Conservation (phyloP, 2,888 invertebrate genomes). For the Pandemis heparana region DNA sequence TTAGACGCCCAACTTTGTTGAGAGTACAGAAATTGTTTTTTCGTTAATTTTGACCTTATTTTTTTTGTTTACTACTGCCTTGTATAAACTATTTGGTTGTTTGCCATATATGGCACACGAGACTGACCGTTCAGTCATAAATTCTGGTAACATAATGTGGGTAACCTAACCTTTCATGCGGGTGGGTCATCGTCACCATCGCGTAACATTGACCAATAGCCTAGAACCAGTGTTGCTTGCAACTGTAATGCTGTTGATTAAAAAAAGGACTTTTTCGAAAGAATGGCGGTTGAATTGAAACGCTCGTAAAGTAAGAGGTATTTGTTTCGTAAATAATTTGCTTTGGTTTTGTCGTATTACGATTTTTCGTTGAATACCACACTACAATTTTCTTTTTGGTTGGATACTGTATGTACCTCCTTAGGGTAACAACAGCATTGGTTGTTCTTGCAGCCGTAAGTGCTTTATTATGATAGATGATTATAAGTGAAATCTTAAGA, state of each 20-base stretch:
- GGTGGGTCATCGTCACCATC: not conserved
- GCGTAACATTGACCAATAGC: not conserved
- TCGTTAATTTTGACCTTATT: constrained; percentile 7
- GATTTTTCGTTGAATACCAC: too few species aligned
- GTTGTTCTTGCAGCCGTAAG: not conserved
- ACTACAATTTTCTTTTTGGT: too few species aligned
- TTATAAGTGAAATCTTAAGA: not conserved
- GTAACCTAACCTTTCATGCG: not conserved
- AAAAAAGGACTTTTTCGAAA: not conserved
- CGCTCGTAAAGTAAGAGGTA: not conserved
- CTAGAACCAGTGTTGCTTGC: too few species aligned
- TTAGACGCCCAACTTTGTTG: constrained; percentile 56
- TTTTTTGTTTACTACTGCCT: not conserved
- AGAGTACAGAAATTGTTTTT: constrained; percentile 38
- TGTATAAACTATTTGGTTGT: too few species aligned
- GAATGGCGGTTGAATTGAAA: not conserved
- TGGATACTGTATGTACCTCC: too few species aligned
- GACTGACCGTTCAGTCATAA: too few species aligned
- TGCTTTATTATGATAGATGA: not conserved
- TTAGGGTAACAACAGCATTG: too few species aligned
- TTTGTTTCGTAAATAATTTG: not conserved
- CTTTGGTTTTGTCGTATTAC: not conserved
- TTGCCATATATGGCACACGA: not conserved
- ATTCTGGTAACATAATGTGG: not conserved
- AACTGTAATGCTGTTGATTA: not conserved